Evolutionary conservation across 37 sponge, comb jelly and placozoan genomes (phyloP), one percentile per base, ranked within the genome.

Genomic region (Geodia barretti): DNA sequence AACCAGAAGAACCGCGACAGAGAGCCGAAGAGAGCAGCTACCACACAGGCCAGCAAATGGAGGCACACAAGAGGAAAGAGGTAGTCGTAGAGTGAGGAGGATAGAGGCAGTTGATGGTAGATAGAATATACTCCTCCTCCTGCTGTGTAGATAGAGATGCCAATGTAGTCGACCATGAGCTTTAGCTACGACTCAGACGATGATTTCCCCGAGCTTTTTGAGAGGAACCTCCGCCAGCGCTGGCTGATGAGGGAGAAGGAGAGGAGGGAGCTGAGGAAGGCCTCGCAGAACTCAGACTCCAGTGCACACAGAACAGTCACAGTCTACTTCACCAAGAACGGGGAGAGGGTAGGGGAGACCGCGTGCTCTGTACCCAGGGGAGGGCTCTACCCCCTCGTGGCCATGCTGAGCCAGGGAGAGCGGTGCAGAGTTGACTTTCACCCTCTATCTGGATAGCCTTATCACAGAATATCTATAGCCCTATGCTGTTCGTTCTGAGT

Each of bases 261-360:
- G 34, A 4, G 3, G 23, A 3, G 24, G 4, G 74, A 74, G 43
- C 25, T 3, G 0, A 36, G 24, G 11, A 40, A 37, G 25, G 42
- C 9, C 1, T 24, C 30, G 1, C 39, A 24, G 1, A 30, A 62
- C n/a, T 34, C 62, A 31, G 23, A 29, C 4, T 36, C 60, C 31
- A 36, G 21, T 21, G 74, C 39, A 4, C 37, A 54, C 4, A 14
- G 35, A 24, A 75, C 58, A 19, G 83, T 83, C 43, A 72, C 62
- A 21, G 90, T 94, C 20, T 94, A 84, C 54, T 94, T 94, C 64
- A 94, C 95, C 0, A 83, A 80, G 74, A 94, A 94, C 70, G 89
- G 92, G 4, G 73, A 87, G 70, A 64, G 43, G 30, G 79, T 94
- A 39, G 95, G 95, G 11, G 75, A 91, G 60, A 70, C 79, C 23